Evolutionary conservation across 1,140 invertebrate species (phyloP), one percentile per base, ranked within the genome.

Genomic region (Spodoptera frugiperda): DNA sequence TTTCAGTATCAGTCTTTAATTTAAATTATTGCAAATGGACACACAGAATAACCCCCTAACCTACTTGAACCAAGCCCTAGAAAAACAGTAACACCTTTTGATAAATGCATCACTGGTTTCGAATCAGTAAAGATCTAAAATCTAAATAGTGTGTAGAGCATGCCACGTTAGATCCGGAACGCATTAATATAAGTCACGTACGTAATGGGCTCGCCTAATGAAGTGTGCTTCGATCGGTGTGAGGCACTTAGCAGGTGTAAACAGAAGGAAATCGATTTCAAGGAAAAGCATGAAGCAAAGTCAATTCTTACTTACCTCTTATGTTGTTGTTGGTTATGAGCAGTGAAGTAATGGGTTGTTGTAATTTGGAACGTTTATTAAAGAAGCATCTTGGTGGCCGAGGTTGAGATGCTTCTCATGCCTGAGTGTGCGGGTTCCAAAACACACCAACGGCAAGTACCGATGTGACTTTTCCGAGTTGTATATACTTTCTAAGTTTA

Each of bases 201-300:
- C 57, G 57, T 61, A 61, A 61, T 61, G 57, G 33, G 12, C 17
- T 61, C 57, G 39, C 14, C 33, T 61, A 61, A 61, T 61, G 57
- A 61, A 61, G 30, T 61, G 57, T 12, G 54, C 33, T 61, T 61
- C 57, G 57, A 61, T 39, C 57, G 57, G 33, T 39, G 33, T 39
- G 57, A 3, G 57, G 8, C n/a, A 19, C 57, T 61, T 44, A 44
- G 14, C 9, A 17, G 5, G 54, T 3, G 15, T 55, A 55, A 55
- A 55, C 54, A 55, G 9, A 14, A 21, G 21, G 33, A 39, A 55
- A 25, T 19, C 51, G 6, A 55, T 12, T 12, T 19, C 11, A 5
- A 25, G 21, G 5, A 25, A 55, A 25, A 25, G 3, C 25, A 4
- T 55, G 21, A 17, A 55, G 21, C 9, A 21, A 21, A 19, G 19